Evolutionary conservation across 2,888 invertebrate species (phyloP).

Genomic region (Petrolisthes manimaculis): DNA sequence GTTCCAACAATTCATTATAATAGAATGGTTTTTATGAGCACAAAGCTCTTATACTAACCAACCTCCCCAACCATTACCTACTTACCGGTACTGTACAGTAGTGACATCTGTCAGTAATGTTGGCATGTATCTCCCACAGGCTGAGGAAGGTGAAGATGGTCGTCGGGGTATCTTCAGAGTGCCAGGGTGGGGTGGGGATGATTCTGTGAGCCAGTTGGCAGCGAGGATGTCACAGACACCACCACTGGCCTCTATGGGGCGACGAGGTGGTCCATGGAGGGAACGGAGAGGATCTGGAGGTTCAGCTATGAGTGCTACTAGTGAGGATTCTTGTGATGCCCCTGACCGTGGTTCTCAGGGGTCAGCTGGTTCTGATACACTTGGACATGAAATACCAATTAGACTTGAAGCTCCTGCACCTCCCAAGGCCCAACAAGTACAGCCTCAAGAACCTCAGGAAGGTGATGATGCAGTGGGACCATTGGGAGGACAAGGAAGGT

Average conservation of each 20-base stretch:
- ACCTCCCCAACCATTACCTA: neutral
- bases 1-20: too few relatives aligned
- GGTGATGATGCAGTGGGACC: slow-evolving; percentile 4
- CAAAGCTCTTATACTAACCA: too few relatives aligned
- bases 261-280: slow-evolving; percentile 51
- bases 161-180: slow-evolving; percentile 52
- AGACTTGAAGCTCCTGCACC: slow-evolving; percentile 60
- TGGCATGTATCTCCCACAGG: slow-evolving; percentile 9
- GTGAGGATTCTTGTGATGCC: slow-evolving; percentile 41
- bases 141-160: slow-evolving; percentile 49
- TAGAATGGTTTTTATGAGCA: too few relatives aligned
- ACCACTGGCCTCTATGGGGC: slow-evolving; percentile 50
- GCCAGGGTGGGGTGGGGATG: slow-evolving; percentile 53
- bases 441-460: slow-evolving; percentile 17
- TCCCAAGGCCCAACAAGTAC: slow-evolving; percentile 34
- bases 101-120: neutral
- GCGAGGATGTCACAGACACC: slow-evolving; percentile 60
- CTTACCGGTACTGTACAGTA: neutral
- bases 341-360: slow-evolving; percentile 47
- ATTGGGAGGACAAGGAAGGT: neutral
- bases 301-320: slow-evolving; percentile 60
- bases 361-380: slow-evolving; percentile 24
- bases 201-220: slow-evolving; percentile 58
- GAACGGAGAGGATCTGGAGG: slow-evolving; percentile 61
- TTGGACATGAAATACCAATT: slow-evolving; percentile 57